Percentiles rank a stretch among this genome's conserved stretches.
Conservation (phyloP, 2,797 vertebrate genomes). For the Aulostomus chinensis region DNA sequence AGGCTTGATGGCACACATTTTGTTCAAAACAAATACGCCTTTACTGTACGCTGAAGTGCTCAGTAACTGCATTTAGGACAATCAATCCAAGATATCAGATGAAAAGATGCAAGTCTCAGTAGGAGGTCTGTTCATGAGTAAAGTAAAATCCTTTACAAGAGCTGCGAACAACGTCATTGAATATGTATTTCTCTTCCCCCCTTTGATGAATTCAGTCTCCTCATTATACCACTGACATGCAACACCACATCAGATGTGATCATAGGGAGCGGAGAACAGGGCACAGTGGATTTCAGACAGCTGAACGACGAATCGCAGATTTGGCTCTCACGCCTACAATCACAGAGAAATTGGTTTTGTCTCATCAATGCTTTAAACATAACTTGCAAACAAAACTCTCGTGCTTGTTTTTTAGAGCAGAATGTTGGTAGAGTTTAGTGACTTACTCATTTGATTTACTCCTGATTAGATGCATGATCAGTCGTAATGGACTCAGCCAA, state of each 20-base stretch:
- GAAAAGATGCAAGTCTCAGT: background rate
- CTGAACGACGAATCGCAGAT: slow-evolving; percentile 18
- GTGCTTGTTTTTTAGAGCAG: no score
- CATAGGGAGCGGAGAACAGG: slow-evolving; percentile 22
- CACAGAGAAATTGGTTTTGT: background rate
- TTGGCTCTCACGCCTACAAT: slow-evolving; percentile 1
- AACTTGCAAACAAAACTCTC: no score
- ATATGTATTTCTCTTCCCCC: slow-evolving; percentile 22
- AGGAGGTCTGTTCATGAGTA: background rate
- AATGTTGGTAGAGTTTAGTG: background rate
- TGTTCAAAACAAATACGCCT: background rate
- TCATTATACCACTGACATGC: slow-evolving; percentile 29
- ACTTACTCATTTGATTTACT: no score
- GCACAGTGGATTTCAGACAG: slow-evolving; percentile 17
- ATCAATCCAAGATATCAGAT: background rate
- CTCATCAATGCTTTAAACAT: no score
- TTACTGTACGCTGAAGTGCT: no score
- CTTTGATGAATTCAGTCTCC: slow-evolving; percentile 16
- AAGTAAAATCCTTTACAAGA: slow-evolving; percentile 3
- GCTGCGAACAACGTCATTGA: slow-evolving; percentile 3
- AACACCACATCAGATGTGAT: slow-evolving; percentile 29
- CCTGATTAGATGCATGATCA: slow-evolving; percentile 6
- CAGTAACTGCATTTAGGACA: background rate
- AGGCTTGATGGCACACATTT: background rate
- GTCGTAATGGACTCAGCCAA: background rate